Evolutionary conservation across 2,888 invertebrate genomes (phyloP).

Genomic region (Tetranychus truncatus): DNA sequence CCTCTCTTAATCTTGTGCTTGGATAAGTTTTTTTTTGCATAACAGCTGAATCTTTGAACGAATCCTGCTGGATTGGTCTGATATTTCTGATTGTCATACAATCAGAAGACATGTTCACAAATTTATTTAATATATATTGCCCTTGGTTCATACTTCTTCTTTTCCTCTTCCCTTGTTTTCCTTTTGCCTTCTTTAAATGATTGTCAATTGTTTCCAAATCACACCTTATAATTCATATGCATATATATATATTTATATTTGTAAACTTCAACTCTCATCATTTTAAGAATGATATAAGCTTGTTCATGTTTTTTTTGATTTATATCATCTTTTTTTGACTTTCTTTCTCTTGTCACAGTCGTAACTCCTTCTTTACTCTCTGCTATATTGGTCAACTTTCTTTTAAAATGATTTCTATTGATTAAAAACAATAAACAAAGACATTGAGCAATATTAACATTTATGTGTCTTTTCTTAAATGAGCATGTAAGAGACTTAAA

Average conservation of each 20-base stretch:
- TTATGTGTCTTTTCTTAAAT: too few relatives aligned
- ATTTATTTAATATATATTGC: background rate
- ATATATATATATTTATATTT: background rate
- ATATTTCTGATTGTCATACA: too few relatives aligned
- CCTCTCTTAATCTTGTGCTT: background rate
- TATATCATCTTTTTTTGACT: background rate
- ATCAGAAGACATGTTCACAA: background rate
- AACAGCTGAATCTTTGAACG: too few relatives aligned
- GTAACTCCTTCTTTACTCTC: background rate
- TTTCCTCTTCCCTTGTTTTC: background rate
- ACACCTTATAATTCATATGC: background rate
- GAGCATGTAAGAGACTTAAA: too few relatives aligned
- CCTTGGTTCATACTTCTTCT: background rate
- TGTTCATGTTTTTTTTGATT: background rate
- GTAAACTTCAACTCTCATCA: background rate
- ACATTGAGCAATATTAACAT: too few relatives aligned
- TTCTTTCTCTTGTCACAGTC: background rate
- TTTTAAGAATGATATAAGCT: background rate
- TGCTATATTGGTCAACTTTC: background rate
- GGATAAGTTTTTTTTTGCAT: background rate
- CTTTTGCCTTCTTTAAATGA: background rate
- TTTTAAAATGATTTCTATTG: too few relatives aligned
- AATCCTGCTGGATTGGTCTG: too few relatives aligned
- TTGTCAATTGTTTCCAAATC: background rate
- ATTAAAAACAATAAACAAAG: too few relatives aligned